phyloP scores from a whole-genome alignment of 2,797 vertebrate species.

The Staurois parvus region DNA sequence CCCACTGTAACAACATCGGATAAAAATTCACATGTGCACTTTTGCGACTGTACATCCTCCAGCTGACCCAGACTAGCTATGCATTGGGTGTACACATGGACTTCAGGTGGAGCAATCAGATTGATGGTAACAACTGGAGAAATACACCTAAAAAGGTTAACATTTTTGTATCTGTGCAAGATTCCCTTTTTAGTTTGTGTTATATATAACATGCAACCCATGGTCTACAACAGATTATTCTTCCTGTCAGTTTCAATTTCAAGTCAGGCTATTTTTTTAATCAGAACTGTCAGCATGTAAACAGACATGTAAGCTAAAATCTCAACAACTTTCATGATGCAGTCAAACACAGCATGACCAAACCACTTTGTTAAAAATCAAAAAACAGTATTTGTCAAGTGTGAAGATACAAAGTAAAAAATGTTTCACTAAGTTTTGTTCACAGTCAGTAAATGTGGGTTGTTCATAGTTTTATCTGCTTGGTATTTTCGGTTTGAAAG shows the following conservation, averaged over 20 bases:
- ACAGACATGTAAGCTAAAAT: neutral
- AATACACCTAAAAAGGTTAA: no score
- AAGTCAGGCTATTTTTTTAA: neutral
- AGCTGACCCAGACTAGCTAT: no score
- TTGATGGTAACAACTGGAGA: no score
- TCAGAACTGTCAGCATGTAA: neutral
- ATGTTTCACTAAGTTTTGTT: neutral
- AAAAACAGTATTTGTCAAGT: neutral
- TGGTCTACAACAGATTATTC: neutral
- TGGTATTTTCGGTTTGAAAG: neutral
- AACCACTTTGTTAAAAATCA: neutral
- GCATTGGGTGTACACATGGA: neutral
- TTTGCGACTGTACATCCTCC: no score
- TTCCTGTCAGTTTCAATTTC: neutral
- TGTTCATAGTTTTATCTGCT: neutral
- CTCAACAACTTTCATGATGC: neutral
- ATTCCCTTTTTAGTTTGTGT: neutral
- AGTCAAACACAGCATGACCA: neutral
- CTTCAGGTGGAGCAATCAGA: no score
- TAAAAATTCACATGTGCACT: no score
- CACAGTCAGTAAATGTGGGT: no score
- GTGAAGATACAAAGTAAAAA: neutral
- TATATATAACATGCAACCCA: neutral
- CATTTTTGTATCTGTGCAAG: neutral
- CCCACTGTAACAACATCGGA: no score